These are phyloP conservation scores for Araneus ventricosus DNA, from an alignment of 1,140 invertebrate genomes.

Conservation along the genomic window DNA sequence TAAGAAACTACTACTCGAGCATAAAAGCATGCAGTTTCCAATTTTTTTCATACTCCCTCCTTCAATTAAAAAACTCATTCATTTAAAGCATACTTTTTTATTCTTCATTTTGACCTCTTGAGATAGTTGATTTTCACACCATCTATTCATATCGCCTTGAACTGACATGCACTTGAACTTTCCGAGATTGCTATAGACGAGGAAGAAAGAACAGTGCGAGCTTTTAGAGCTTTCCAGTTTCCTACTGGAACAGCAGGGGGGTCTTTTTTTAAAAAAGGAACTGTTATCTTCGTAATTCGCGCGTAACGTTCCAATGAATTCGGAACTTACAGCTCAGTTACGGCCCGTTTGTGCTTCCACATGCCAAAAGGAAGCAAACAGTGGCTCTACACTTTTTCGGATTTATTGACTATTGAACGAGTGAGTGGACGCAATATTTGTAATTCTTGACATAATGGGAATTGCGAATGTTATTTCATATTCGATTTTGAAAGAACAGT, in stretches of 20 bases:
- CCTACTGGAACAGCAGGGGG: slow-evolving; percentile 4
- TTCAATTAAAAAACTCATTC: background rate
- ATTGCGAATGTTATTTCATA: too few species aligned
- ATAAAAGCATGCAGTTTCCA: too few species aligned
- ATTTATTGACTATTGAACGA: too few species aligned
- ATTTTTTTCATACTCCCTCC: too few species aligned
- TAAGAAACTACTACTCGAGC: too few species aligned
- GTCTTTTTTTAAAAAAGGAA: background rate
- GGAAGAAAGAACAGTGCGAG: background rate
- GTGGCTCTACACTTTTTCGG: background rate
- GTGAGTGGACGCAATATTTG: too few species aligned
- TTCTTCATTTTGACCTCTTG: background rate
- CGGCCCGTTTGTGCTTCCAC: background rate
- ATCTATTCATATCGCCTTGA: background rate
- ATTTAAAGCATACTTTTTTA: background rate
- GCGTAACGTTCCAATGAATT: background rate
- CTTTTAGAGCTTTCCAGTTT: background rate
- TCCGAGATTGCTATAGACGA: background rate
- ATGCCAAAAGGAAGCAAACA: background rate
- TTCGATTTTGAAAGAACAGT: too few species aligned
- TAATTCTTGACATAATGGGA: too few species aligned
- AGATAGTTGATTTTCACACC: background rate
- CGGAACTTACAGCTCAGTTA: background rate
- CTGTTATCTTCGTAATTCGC: background rate
- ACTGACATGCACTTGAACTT: slow-evolving; percentile 48